Conservation (phyloP, 1,140 invertebrate genomes). For the Hermetia illucens region DNA sequence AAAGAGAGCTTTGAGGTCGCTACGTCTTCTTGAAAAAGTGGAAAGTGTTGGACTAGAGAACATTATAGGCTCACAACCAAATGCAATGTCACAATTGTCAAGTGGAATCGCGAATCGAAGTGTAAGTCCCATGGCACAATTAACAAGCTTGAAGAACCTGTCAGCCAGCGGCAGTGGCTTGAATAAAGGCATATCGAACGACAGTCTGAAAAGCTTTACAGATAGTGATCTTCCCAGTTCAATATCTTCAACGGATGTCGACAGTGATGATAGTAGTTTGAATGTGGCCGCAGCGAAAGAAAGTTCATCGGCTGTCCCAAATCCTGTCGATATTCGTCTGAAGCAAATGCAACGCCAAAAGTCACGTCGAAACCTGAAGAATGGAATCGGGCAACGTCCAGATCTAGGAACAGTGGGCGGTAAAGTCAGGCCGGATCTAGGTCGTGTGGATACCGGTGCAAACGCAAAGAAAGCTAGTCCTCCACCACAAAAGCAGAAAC, state of each 20-base stretch:
- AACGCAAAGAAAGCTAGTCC: conserved; percentile 31
- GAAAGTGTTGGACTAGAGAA: conserved; percentile 52
- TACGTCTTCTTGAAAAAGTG: conserved; percentile 49
- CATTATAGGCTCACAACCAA: conserved; percentile 42
- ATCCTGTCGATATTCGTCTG: conserved; percentile 13
- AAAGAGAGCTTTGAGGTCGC: conserved; percentile 33
- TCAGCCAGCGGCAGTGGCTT: conserved; percentile 33
- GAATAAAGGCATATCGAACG: conserved; percentile 12
- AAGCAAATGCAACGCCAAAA: conserved; percentile 28
- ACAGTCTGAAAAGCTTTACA: conserved; percentile 2
- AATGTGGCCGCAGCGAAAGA: conserved; percentile 21
- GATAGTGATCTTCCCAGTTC: neutral
- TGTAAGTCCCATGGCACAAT: conserved; percentile 56
- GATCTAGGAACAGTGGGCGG: conserved; percentile 31
- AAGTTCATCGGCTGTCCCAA: conserved; percentile 8
- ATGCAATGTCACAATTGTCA: conserved; percentile 13
- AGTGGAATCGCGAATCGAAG: conserved; percentile 26
- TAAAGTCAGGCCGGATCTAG: conserved; percentile 40
- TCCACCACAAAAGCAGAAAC: conserved; percentile 12
- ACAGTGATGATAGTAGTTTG: conserved; percentile 11
- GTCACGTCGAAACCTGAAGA: conserved; percentile 22
- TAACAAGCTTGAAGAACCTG: conserved; percentile 50
- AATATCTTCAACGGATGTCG: conserved; percentile 8
- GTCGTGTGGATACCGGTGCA: conserved; percentile 35
- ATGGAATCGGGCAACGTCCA: conserved; percentile 32